Evolutionary conservation across 2,797 vertebrate genomes (phyloP).

Genomic region (Microcaecilia unicolor): DNA sequence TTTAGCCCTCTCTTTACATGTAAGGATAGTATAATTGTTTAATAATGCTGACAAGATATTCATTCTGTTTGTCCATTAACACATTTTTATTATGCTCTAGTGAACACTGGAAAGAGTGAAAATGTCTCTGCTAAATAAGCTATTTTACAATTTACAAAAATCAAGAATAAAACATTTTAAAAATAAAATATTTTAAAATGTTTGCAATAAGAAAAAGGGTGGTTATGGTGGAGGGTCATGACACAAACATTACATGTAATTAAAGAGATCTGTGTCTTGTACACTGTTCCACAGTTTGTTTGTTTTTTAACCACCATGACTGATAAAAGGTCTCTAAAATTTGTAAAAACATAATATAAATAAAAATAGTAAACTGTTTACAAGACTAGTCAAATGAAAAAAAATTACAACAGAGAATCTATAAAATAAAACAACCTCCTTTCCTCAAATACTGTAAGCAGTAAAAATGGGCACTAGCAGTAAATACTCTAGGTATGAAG

Average conservation of each 20-base stretch:
- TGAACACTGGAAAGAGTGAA: constrained; percentile 50
- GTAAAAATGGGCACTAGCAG: constrained; percentile 33
- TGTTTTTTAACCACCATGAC: constrained; percentile 37
- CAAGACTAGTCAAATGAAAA: constrained; percentile 27
- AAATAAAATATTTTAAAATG: no score
- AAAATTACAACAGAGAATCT: constrained; percentile 41
- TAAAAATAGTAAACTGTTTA: constrained; percentile 28
- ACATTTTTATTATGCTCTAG: constrained; percentile 45
- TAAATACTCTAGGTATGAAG: constrained; percentile 30
- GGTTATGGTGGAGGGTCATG: no score
- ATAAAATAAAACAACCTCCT: constrained; percentile 14
- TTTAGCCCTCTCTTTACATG: no score
- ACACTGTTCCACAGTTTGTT: no score
- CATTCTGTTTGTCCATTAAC: constrained; percentile 41
- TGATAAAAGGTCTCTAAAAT: constrained; percentile 6
- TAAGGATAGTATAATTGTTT: no score
- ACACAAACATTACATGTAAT: no score
- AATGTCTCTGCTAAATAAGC: constrained; percentile 56
- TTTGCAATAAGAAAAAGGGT: no score
- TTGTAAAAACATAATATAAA: no score
- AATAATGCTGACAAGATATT: no score
- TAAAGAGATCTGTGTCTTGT: no score
- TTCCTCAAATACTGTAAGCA: constrained; percentile 9
- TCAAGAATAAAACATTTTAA: constrained; percentile 40
- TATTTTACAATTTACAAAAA: constrained; percentile 44